Evolutionary conservation across 2,113 vertebrate genomes (phyloP).

Genomic region (Thalassoma bifasciatum): DNA sequence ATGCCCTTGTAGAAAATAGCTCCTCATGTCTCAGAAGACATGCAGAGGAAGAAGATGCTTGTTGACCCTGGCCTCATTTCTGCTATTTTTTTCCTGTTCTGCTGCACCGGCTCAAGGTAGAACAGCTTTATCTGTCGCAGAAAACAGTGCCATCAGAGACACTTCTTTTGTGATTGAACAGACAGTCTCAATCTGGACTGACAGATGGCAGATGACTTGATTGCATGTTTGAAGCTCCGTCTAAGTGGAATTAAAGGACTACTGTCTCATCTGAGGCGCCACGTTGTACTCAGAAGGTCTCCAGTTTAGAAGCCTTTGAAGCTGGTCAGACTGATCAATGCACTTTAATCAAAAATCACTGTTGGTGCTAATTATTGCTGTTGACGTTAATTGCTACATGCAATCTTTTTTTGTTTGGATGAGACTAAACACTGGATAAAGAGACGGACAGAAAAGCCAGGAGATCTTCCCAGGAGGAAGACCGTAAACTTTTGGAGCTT

Average conservation of each 20-base stretch:
- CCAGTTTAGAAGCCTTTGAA: slow-evolving; percentile 23
- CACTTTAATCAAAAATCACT: slow-evolving; percentile 11
- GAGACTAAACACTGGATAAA: too few species aligned
- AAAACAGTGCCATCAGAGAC: slow-evolving; percentile 36
- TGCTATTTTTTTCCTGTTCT: slow-evolving; percentile 25
- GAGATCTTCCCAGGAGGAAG: too few species aligned
- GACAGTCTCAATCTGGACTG: slow-evolving; percentile 36
- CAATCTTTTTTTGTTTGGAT: too few species aligned
- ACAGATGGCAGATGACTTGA: slow-evolving; percentile 38
- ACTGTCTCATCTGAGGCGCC: slow-evolving; percentile 16
- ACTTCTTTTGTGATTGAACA: slow-evolving; percentile 40
- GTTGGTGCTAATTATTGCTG: slow-evolving; percentile 12
- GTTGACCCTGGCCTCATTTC: slow-evolving; percentile 17
- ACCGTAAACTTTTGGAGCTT: too few species aligned
- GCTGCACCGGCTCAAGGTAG: slow-evolving; percentile 24
- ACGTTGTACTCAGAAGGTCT: slow-evolving; percentile 5
- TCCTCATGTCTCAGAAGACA: slow-evolving; percentile 4
- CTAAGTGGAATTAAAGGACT: slow-evolving; percentile 35
- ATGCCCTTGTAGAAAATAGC: slow-evolving; percentile 5
- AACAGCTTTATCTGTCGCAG: slow-evolving; percentile 28
- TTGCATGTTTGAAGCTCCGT: slow-evolving; percentile 40
- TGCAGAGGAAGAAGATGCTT: slow-evolving; percentile 4
- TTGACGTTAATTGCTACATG: neutral
- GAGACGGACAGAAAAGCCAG: too few species aligned
- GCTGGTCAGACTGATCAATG: slow-evolving; percentile 17